Base-by-base conservation (phyloP, 2,888 invertebrate species). In the Celastrina argiolus region DNA sequence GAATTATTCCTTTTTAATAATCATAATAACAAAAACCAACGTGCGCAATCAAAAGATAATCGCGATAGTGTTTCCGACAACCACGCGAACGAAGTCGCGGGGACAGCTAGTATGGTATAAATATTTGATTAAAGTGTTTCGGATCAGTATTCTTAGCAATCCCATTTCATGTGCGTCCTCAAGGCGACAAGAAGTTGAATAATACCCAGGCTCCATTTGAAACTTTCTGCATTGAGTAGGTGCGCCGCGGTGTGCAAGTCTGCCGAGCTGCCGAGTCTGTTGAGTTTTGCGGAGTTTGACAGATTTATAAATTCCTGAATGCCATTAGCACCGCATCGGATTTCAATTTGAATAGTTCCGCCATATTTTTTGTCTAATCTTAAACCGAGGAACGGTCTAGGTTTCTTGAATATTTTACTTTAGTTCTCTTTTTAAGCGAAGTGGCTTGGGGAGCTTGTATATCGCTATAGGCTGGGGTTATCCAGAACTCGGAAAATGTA, bases 301-400 rank as follows among this genome's bases (percentile, higher is more conserved):
- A 72, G 72, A 69, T 71, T 71, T 69, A 72, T 69, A 71, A 72
- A 71, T 69, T 68, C 64, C 65, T 56, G 69, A 72, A 71, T 59
- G 65, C 41, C 56, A 69, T 61, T 61, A 61, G 59, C 59, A 31
- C 31, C 10, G 61, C 61, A 61, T 61, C 39, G 61, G 61, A 61
- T 61, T 61, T 61, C 59, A 66, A 64, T 68, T 56, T 59, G 58
- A 64, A 45, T 36, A 41, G 42, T 63, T 56, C 64, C 36, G 16
- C 28, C 61, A 36, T 41, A 58, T 41, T 58, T 41, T 65, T 65
- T 42, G 39, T 41, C 51, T 64, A 18, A 39, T 61, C 39, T 61
- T 8, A 34, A 36, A 36, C 34, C 22, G 16, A 51, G 51, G 12
- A 12, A 26, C 51, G 51, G 51, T 51, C 22, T 14, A 22, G 51